These are phyloP conservation scores for Riparia riparia DNA, from an alignment of 2,113 vertebrate genomes.

Conservation along the genomic window DNA sequence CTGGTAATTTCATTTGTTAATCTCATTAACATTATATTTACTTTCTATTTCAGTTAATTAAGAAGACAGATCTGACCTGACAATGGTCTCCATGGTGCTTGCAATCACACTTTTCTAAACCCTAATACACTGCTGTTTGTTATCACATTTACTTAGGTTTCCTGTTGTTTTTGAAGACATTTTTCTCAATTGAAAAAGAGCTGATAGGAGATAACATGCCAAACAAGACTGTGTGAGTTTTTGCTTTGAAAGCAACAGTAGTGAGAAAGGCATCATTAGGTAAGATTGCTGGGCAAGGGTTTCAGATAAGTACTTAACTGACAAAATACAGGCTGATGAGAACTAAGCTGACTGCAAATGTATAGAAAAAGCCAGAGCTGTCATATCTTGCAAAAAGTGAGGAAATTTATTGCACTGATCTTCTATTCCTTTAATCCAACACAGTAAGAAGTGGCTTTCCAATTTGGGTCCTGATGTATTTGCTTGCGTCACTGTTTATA, in stretches of 20 bases:
- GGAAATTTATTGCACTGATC: neutral
- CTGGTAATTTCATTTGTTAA: neutral
- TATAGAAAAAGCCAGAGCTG: neutral
- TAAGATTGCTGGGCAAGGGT: conserved; percentile 10
- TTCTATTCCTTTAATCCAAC: neutral
- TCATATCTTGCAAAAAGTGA: neutral
- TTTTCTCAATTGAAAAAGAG: neutral
- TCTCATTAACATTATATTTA: neutral
- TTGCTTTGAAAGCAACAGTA: conserved; percentile 9
- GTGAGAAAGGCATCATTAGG: conserved; percentile 9
- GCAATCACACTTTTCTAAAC: conserved; percentile 17
- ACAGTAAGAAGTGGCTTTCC: neutral
- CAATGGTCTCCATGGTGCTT: conserved; percentile 34
- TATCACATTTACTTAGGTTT: conserved; percentile 19
- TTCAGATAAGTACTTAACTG: conserved; percentile 22
- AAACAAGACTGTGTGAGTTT: neutral
- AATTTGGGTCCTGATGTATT: neutral
- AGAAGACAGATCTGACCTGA: conserved; percentile 1
- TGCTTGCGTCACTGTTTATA: neutral
- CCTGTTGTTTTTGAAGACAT: neutral
- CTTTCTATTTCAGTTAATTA: conserved; percentile 7
- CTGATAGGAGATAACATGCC: neutral
- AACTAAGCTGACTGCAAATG: neutral
- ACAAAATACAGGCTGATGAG: conserved; percentile 6
- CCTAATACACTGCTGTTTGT: conserved; percentile 1